These are phyloP conservation scores for Anguilla anguilla DNA, from an alignment of 2,797 vertebrate species.

Conservation along the genomic window DNA sequence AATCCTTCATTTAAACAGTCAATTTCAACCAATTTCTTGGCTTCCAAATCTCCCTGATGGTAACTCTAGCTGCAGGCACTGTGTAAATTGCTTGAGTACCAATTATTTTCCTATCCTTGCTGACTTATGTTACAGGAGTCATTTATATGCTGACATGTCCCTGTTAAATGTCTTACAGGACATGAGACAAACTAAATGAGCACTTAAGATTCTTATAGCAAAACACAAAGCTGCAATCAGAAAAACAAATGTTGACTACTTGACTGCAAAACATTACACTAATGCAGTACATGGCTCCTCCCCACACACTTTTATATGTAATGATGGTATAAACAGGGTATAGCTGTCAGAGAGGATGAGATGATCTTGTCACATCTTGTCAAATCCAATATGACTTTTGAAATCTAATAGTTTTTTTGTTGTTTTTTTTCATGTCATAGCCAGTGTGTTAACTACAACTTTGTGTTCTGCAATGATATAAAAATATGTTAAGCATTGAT, in stretches of 20 bases:
- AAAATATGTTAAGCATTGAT: background rate
- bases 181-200: background rate
- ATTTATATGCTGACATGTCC: background rate
- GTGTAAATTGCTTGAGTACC: no score
- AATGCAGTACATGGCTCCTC: background rate
- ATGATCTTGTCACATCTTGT: background rate
- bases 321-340: background rate
- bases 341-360: background rate
- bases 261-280: background rate
- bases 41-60: no score
- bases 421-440: background rate
- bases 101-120: background rate
- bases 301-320: no score
- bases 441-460: background rate
- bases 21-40: background rate
- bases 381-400: background rate
- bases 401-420: background rate
- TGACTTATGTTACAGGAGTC: background rate
- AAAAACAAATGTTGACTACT: background rate
- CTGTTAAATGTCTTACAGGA: no score
- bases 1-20: background rate
- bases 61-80: no score
- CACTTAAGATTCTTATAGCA: background rate
- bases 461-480: background rate
- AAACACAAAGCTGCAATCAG: background rate